Evolutionary conservation across 2,888 invertebrate genomes (phyloP).

Genomic region (Nephrotoma appendiculata): DNA sequence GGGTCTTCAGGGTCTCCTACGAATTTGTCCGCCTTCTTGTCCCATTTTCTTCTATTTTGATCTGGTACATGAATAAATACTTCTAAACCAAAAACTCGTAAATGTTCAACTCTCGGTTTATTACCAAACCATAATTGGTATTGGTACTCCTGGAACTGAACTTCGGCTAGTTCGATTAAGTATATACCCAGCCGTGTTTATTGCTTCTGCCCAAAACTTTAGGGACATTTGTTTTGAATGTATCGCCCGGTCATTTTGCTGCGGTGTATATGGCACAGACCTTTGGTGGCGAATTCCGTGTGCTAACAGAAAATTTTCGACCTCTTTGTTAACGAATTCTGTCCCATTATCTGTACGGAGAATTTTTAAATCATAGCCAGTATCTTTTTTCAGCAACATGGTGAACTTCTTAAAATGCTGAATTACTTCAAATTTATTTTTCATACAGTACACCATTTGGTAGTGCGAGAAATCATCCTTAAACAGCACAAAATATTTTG

Average conservation of each 20-base stretch:
- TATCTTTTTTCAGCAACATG: not conserved
- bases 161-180: conserved; percentile 18
- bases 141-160: conserved; percentile 12
- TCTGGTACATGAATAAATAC: conserved; percentile 14
- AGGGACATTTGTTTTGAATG: conserved; percentile 14
- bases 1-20: not conserved
- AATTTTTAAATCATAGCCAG: conserved; percentile 4
- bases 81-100: conserved; percentile 15
- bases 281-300: conserved; percentile 10
- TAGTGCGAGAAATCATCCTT: conserved; percentile 15
- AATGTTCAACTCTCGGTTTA: conserved; percentile 11
- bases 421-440: conserved; percentile 13
- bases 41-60: conserved; percentile 10
- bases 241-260: conserved; percentile 12
- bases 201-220: conserved; percentile 18
- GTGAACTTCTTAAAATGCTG: conserved; percentile 8
- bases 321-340: conserved; percentile 8
- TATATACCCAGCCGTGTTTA: conserved; percentile 20
- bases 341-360: not conserved
- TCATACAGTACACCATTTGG: conserved; percentile 13
- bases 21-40: not conserved
- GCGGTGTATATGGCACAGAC: conserved; percentile 12
- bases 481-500: conserved; percentile 15
- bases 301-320: conserved; percentile 6
- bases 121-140: conserved; percentile 14